phyloP scores from a whole-genome alignment of 2,888 invertebrate species.

The Amaurobius ferox region DNA sequence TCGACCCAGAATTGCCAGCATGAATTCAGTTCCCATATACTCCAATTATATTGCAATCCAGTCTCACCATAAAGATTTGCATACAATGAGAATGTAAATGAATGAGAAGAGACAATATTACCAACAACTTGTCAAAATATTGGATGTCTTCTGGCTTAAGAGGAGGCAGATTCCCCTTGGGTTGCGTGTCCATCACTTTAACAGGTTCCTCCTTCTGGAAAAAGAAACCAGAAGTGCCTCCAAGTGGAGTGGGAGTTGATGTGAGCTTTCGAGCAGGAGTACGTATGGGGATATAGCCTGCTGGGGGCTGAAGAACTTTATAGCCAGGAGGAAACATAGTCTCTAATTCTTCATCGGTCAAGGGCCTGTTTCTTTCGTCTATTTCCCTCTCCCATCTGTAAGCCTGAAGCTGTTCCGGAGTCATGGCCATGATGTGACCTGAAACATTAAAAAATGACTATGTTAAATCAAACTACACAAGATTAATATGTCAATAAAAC shows the following conservation, averaged over 20 bases:
- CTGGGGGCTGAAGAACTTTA: constrained; percentile 96
- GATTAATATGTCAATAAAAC: background rate
- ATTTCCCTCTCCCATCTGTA: constrained; percentile 99
- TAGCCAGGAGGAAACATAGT: constrained; percentile 98
- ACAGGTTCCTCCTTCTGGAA: constrained; percentile 92
- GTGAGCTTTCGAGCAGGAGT: constrained; percentile 98
- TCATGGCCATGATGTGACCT: constrained; percentile 96
- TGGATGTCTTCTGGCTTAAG: constrained; percentile 99
- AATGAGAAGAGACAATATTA: too few relatives aligned
- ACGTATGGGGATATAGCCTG: constrained; percentile 95
- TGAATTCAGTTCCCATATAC: too few relatives aligned
- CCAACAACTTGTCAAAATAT: constrained; percentile 98
- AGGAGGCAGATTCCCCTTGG: constrained; percentile 96
- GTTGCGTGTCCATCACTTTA: constrained; percentile 97
- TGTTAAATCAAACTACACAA: background rate
- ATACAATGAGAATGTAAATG: too few relatives aligned
- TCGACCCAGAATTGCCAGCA: too few relatives aligned
- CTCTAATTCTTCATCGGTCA: constrained; percentile 97
- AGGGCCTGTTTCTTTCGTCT: constrained; percentile 96
- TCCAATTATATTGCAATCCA: too few relatives aligned
- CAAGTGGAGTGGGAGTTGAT: constrained; percentile 97
- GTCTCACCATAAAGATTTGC: too few relatives aligned
- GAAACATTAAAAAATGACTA: constrained; percentile 44
- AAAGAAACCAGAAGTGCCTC: constrained; percentile 85
- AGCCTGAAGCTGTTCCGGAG: constrained; percentile 98